Conservation (phyloP, 2,888 invertebrate genomes). For the Chloroclysta siterata region DNA sequence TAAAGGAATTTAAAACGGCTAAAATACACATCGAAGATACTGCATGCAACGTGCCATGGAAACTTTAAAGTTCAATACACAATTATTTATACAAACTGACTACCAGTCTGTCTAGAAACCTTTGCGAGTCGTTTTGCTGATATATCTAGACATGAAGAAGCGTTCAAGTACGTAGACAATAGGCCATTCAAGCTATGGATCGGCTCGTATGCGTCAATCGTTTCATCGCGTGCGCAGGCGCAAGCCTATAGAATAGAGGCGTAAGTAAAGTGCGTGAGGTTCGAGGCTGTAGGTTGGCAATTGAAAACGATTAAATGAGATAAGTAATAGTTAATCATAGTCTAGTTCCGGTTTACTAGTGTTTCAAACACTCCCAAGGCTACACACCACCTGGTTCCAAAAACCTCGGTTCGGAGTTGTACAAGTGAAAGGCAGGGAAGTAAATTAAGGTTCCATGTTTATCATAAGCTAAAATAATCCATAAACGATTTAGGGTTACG, state of each 20-base stretch:
- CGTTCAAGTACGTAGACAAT: slow-evolving; percentile 47
- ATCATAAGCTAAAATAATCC: too few species aligned
- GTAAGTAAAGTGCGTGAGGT: slow-evolving; percentile 32
- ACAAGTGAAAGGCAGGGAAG: slow-evolving; percentile 14
- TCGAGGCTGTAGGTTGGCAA: slow-evolving; percentile 16
- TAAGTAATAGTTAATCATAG: slow-evolving; percentile 19
- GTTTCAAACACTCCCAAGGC: slow-evolving; percentile 17
- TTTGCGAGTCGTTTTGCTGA: slow-evolving; percentile 16
- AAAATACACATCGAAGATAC: slow-evolving; percentile 9
- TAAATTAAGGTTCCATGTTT: too few species aligned
- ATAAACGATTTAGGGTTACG: too few species aligned
- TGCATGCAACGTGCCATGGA: slow-evolving; percentile 10
- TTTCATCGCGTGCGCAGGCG: slow-evolving; percentile 41
- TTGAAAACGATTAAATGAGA: slow-evolving; percentile 16
- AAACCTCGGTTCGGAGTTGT: neutral
- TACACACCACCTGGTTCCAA: slow-evolving; percentile 19
- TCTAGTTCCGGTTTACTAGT: slow-evolving; percentile 3
- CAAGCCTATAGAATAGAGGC: slow-evolving; percentile 16
- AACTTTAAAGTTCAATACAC: slow-evolving; percentile 26
- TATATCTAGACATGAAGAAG: slow-evolving; percentile 30
- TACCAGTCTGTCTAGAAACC: slow-evolving; percentile 27
- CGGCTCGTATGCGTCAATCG: slow-evolving; percentile 51
- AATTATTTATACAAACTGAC: slow-evolving; percentile 13
- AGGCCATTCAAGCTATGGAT: slow-evolving; percentile 49
- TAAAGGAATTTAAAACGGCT: slow-evolving; percentile 16